Base-by-base conservation (phyloP, 2,888 invertebrate genomes). In the Ethmia dodecea region DNA sequence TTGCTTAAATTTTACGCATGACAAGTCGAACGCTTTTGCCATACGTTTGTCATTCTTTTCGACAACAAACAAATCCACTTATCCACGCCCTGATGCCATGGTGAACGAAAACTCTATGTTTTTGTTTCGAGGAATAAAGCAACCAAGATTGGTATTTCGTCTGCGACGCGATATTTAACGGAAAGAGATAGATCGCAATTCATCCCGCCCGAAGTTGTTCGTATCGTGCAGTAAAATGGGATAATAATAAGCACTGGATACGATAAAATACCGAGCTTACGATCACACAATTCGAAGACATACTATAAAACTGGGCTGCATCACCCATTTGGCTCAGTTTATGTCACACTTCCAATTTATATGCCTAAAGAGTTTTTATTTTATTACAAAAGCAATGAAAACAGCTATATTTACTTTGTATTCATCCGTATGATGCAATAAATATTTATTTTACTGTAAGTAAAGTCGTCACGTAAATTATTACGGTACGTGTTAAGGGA, bases 211-310 rank as follows among this genome's bases (percentile, higher is more conserved):
- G 10, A 31, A 32, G 38, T 30, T 31, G 33, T 35, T 16, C 35
- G 39, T 18, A 20, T 32, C 30, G 39, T 12, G 8, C 12, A 56
- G 40, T 69, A 63, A 70, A 66, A 52, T 43, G 49, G 57, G 57
- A 61, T 63, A 64, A 62, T 67, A 67, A 64, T 68, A 71, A 71
- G 67, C 59, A 66, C 55, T 64, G 56, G 52, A 43, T 59, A 52
- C 60, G 57, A 68, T 71, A 73, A 71, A 72, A 67, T 60, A 58
- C 45, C 54, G 42, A 54, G 58, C 61, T 65, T 64, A 69, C 62
- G 60, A 60, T 52, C 61, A 54, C 59, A 59, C 61, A 61, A 70
- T 66, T 65, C 67, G 61, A 67, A 65, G 69, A 67, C 66, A 62
- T 47, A 31, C 55, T 53, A 65, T 73, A 74, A 73, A 74, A 65